A percentile compares a stretch with the other conserved stretches of the same genome.
phyloP scores from a whole-genome alignment of 2,113 vertebrate species.

The Eclectus roratus region DNA sequence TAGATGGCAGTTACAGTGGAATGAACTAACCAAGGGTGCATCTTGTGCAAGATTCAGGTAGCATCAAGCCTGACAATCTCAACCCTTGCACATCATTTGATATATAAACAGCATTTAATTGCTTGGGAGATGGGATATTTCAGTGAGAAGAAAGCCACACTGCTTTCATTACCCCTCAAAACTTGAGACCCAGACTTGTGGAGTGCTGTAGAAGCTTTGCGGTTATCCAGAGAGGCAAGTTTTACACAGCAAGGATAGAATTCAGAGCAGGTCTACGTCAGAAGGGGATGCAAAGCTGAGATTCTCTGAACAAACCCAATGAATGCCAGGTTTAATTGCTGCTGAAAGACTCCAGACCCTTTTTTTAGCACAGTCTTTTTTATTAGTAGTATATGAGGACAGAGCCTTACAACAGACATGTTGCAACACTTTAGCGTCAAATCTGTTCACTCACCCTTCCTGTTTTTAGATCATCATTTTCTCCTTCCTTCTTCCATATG shows the following conservation, averaged over 20 bases:
- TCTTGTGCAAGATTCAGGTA: constrained; percentile 70
- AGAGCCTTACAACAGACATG: not conserved
- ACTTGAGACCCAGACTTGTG: not conserved
- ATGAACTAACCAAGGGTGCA: constrained; percentile 51
- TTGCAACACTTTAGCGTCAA: not conserved
- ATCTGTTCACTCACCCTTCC: constrained; percentile 41
- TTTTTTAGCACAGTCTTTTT: not conserved
- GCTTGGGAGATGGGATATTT: constrained; percentile 57
- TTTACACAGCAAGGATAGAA: not conserved
- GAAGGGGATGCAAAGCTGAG: not conserved
- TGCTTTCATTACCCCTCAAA: not conserved
- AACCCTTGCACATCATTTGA: constrained; percentile 45
- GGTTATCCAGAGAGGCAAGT: not conserved
- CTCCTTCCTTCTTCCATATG: constrained; percentile 55
- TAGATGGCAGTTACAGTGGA: constrained; percentile 67
- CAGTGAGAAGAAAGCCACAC: constrained; percentile 43
- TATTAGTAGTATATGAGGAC: not conserved
- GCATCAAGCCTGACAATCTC: constrained; percentile 65
- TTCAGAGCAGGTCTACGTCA: not conserved
- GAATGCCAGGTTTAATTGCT: constrained; percentile 20
- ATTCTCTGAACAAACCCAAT: not conserved
- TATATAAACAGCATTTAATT: constrained; percentile 76
- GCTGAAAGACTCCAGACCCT: not conserved
- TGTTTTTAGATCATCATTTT: constrained; percentile 37
- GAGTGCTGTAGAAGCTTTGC: not conserved